Evolutionary conservation across 2,113 vertebrate genomes (phyloP).

Genomic region (Gambusia affinis): DNA sequence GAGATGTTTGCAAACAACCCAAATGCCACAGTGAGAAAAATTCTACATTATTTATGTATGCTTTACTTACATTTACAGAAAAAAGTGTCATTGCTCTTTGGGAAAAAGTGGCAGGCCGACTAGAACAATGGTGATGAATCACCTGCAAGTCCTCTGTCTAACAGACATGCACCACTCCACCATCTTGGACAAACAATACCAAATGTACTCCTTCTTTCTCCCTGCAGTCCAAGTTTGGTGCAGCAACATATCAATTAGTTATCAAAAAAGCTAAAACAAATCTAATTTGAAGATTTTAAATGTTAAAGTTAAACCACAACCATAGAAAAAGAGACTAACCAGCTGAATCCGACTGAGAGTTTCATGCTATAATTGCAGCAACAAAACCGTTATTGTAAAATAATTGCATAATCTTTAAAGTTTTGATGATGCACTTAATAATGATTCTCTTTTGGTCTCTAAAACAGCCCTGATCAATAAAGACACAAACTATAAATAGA

Average conservation of each 20-base stretch:
- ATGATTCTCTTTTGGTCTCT: too few species aligned
- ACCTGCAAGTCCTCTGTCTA: too few species aligned
- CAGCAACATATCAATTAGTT: not conserved
- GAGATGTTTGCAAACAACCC: not conserved
- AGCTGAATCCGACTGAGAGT: not conserved
- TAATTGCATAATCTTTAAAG: not conserved
- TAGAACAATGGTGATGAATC: too few species aligned
- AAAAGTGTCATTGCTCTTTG: too few species aligned
- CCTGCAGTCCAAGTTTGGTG: not conserved
- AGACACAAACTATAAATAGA: not conserved
- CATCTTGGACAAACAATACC: not conserved
- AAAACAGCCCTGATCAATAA: too few species aligned
- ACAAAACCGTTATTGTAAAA: not conserved
- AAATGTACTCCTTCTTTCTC: too few species aligned
- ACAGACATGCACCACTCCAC: too few species aligned
- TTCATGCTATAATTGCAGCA: not conserved
- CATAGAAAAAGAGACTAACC: not conserved
- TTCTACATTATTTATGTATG: too few species aligned
- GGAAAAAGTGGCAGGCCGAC: too few species aligned
- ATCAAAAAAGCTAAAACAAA: not conserved
- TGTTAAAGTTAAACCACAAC: not conserved
- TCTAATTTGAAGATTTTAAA: not conserved
- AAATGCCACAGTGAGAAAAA: not conserved
- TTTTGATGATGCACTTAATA: too few species aligned
- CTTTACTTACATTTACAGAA: too few species aligned